Evolutionary conservation across 2,113 vertebrate genomes (phyloP).

Genomic region (Phyllostomus hastatus): DNA sequence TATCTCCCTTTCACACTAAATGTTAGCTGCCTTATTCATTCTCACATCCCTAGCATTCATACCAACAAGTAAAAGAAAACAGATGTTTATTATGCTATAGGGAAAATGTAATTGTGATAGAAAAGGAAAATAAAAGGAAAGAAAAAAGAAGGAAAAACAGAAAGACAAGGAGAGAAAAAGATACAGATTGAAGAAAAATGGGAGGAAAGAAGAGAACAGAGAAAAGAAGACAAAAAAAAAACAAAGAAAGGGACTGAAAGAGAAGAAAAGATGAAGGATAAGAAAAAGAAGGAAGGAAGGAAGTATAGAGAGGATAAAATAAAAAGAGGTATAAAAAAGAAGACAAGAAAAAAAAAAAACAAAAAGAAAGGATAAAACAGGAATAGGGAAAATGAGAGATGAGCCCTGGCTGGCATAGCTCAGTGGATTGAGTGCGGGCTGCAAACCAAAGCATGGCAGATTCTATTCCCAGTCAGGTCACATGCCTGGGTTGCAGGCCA

Average conservation of each 20-base stretch:
- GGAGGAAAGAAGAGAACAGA: not conserved
- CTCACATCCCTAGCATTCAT: not conserved
- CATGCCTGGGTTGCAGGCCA: no score
- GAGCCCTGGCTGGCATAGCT: no score
- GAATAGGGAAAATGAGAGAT: not conserved
- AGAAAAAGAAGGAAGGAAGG: not conserved
- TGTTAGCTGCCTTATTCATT: not conserved
- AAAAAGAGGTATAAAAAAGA: not conserved
- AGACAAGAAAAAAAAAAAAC: not conserved
- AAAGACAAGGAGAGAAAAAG: not conserved
- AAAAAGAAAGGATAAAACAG: not conserved
- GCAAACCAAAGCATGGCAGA: no score
- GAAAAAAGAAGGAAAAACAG: not conserved
- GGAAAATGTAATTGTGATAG: not conserved
- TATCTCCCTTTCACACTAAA: not conserved
- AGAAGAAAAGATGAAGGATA: not conserved
- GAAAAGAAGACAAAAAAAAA: not conserved
- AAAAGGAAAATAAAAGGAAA: not conserved
- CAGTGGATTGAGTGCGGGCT: no score
- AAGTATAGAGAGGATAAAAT: not conserved
- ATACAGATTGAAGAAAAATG: not conserved
- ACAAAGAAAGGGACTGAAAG: not conserved
- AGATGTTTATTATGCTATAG: not conserved
- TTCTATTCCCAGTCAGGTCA: no score
- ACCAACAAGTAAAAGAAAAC: not conserved